These are phyloP conservation scores for Halcyon malimbica DNA, from an alignment of 2,113 vertebrate genomes.

Conservation along the genomic window DNA sequence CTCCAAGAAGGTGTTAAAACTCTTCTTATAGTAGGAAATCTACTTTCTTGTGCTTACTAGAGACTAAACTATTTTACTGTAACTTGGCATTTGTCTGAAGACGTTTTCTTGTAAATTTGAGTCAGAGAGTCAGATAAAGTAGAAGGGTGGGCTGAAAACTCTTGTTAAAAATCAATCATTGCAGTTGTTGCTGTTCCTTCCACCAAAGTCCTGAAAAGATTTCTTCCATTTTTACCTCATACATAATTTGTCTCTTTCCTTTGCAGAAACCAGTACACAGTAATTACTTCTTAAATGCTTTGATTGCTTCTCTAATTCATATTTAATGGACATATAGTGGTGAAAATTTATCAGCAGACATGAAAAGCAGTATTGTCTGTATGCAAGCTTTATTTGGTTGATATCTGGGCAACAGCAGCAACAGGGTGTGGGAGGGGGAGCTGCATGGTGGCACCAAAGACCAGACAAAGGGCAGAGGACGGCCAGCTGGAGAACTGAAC, in stretches of 20 bases:
- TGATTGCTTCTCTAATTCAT: neutral
- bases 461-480: neutral
- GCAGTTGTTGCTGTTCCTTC: neutral
- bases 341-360: neutral
- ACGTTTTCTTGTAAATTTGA: neutral
- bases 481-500: neutral
- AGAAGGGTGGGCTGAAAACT: neutral
- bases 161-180: neutral
- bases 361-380: neutral
- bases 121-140: neutral
- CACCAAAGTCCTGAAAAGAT: neutral
- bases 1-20: neutral
- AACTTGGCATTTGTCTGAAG: neutral
- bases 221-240: neutral
- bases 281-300: neutral
- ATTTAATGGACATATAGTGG: neutral
- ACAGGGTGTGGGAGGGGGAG: neutral
- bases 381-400: neutral
- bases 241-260: neutral
- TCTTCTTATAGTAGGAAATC: neutral
- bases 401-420: neutral
- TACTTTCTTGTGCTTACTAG: neutral
- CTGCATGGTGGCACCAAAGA: neutral
- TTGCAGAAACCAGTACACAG: neutral
- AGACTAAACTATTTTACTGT: neutral